Percentiles rank a stretch among this genome's conserved stretches.
These are phyloP conservation scores for Pangasianodon hypophthalmus DNA, from an alignment of 2,113 vertebrate species.

Conservation along the genomic window DNA sequence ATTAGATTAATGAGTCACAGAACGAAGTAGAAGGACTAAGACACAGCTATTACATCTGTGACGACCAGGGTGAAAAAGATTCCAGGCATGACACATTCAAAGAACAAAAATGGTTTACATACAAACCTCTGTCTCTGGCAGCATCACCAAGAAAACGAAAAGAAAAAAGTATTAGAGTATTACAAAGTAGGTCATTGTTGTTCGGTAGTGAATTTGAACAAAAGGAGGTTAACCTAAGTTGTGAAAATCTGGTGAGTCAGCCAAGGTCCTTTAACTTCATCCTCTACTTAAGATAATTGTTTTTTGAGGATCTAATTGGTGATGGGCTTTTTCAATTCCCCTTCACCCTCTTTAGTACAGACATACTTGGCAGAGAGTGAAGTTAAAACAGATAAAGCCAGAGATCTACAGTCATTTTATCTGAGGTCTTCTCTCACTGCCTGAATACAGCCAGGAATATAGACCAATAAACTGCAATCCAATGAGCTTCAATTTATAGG, in stretches of 20 bases:
- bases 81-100: background rate
- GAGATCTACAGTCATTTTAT: slow-evolving; percentile 45
- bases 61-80: background rate
- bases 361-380: background rate
- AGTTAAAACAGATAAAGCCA: slow-evolving; percentile 39
- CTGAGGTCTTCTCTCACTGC: slow-evolving; percentile 16
- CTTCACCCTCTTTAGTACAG: slow-evolving; percentile 25
- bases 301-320: slow-evolving; percentile 41
- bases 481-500: slow-evolving; percentile 25
- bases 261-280: slow-evolving; percentile 26
- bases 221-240: background rate
- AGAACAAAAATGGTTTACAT: background rate
- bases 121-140: background rate
- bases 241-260: slow-evolving; percentile 23
- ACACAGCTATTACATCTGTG: background rate
- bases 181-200: background rate
- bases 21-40: slow-evolving; percentile 34
- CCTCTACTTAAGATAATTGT: slow-evolving; percentile 33
- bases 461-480: slow-evolving; percentile 35
- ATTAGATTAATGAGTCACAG: slow-evolving; percentile 56
- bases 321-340: slow-evolving; percentile 31
- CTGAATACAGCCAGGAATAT: slow-evolving; percentile 33
- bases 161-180: background rate
- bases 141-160: background rate
- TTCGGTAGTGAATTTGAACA: background rate